A percentile compares a stretch with the other conserved stretches of the same genome.
These are phyloP conservation scores for Thalpophila matura DNA, from an alignment of 2,888 invertebrate genomes.

Conservation along the genomic window DNA sequence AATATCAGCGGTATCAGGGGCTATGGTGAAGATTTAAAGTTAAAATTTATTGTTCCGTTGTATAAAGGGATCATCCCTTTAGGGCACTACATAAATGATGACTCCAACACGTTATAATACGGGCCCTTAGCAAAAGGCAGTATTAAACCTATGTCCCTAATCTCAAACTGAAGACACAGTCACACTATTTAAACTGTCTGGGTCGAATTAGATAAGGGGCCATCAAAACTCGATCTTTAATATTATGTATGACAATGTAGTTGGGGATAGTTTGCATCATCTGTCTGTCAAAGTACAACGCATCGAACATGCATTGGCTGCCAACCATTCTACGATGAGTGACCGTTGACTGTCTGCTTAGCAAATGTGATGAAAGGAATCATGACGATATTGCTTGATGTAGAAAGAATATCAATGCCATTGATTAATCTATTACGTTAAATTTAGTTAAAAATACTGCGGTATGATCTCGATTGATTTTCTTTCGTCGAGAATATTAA, in stretches of 20 bases:
- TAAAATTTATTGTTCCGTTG: too few species aligned
- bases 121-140: too few species aligned
- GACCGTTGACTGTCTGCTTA: slow-evolving; percentile 18
- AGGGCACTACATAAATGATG: too few species aligned
- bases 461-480: background rate
- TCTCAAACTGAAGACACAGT: background rate
- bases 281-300: slow-evolving; percentile 34
- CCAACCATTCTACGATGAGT: slow-evolving; percentile 36
- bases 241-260: slow-evolving; percentile 40
- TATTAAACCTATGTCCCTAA: slow-evolving; percentile 5
- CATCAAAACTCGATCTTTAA: slow-evolving; percentile 14
- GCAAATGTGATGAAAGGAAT: slow-evolving; percentile 27
- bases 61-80: too few species aligned
- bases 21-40: too few species aligned
- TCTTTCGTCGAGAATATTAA: background rate
- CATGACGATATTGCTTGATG: slow-evolving; percentile 10
- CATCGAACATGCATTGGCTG: slow-evolving; percentile 24
- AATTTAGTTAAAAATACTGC: background rate
- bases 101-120: too few species aligned
- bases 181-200: slow-evolving; percentile 6
- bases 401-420: background rate
- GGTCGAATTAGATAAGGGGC: slow-evolving; percentile 25
- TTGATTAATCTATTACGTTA: background rate
- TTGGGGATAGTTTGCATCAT: slow-evolving; percentile 54
- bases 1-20: too few species aligned